Percentiles rank a stretch among this genome's conserved stretches.
These are phyloP conservation scores for Drosophila aff. DNA, from an alignment of 1,140 invertebrate species.

Conservation along the genomic window DNA sequence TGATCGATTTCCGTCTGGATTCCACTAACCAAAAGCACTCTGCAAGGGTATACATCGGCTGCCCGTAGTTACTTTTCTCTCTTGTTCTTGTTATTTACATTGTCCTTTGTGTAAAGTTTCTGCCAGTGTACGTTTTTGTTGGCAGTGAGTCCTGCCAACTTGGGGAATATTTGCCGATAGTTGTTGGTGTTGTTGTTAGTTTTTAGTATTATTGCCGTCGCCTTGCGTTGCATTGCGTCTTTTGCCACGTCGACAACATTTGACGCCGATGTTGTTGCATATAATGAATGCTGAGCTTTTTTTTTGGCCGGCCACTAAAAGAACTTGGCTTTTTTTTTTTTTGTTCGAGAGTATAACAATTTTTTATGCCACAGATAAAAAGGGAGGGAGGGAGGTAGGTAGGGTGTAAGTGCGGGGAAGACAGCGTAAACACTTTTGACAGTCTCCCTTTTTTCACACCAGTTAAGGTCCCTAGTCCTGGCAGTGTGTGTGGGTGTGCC, in stretches of 20 bases:
- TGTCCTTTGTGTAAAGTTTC: background rate
- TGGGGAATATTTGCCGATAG: conserved; percentile 12
- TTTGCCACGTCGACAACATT: conserved; percentile 77
- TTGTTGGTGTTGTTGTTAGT: conserved; percentile 52
- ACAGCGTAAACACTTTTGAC: conserved; percentile 80
- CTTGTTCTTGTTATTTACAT: background rate
- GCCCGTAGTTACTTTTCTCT: background rate
- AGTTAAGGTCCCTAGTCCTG: conserved; percentile 6
- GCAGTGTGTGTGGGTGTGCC: conserved; percentile 26
- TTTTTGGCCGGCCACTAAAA: conserved; percentile 50
- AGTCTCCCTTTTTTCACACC: conserved; percentile 76
- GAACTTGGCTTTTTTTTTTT: conserved; percentile 3
- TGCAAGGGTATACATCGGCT: background rate
- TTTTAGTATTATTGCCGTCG: conserved; percentile 77
- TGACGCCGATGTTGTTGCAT: conserved; percentile 71
- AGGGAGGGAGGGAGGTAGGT: background rate
- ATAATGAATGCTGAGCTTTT: conserved; percentile 68
- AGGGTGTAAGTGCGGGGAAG: background rate
- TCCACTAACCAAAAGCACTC: no score
- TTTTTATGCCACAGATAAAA: conserved; percentile 66
- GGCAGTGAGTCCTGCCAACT: conserved; percentile 50
- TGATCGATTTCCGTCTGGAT: no score
- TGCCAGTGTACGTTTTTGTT: conserved; percentile 24
- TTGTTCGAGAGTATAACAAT: conserved; percentile 16
- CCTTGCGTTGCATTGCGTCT: conserved; percentile 60